Conservation (phyloP, 2,888 invertebrate genomes). For the Acronicta alni region DNA sequence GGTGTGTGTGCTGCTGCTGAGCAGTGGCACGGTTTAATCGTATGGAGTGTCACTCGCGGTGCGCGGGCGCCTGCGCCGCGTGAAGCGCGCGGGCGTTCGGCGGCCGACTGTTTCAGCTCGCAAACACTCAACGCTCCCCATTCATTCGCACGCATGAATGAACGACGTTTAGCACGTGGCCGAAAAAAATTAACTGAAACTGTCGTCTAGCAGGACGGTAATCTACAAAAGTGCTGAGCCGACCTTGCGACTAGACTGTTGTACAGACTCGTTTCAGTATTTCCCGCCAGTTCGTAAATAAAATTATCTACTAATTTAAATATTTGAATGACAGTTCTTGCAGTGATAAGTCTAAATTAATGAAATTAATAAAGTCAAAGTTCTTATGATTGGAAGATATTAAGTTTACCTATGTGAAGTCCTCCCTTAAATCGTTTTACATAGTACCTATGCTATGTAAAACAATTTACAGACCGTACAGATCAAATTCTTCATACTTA, state of each 20-base stretch:
- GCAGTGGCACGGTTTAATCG: slow-evolving; percentile 57
- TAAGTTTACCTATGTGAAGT: slow-evolving; percentile 6
- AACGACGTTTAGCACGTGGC: slow-evolving; percentile 77
- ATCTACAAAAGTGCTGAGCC: slow-evolving; percentile 45
- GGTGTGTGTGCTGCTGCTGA: slow-evolving; percentile 62
- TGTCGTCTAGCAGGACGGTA: slow-evolving; percentile 53
- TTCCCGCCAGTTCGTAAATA: neutral
- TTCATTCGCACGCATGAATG: slow-evolving; percentile 85
- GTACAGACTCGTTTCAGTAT: slow-evolving; percentile 21
- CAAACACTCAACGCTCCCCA: slow-evolving; percentile 64
- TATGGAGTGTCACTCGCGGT: slow-evolving; percentile 57
- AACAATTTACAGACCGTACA: too few species aligned
- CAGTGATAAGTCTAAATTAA: neutral
- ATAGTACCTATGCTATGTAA: too few species aligned
- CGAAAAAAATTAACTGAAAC: slow-evolving; percentile 76
- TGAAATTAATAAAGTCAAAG: slow-evolving; percentile 2
- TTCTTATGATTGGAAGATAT: neutral
- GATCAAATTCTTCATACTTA: too few species aligned
- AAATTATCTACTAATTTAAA: slow-evolving; percentile 7
- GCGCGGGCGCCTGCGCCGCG: slow-evolving; percentile 75
- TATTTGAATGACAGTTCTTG: neutral
- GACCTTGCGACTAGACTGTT: slow-evolving; percentile 43
- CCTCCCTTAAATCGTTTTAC: too few species aligned
- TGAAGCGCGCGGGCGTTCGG: slow-evolving; percentile 78
- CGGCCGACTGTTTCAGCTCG: slow-evolving; percentile 77